A percentile compares a stretch with the other conserved stretches of the same genome.
Evolutionary conservation across 2,797 vertebrate genomes (phyloP).

Genomic region (Macropodus opercularis): DNA sequence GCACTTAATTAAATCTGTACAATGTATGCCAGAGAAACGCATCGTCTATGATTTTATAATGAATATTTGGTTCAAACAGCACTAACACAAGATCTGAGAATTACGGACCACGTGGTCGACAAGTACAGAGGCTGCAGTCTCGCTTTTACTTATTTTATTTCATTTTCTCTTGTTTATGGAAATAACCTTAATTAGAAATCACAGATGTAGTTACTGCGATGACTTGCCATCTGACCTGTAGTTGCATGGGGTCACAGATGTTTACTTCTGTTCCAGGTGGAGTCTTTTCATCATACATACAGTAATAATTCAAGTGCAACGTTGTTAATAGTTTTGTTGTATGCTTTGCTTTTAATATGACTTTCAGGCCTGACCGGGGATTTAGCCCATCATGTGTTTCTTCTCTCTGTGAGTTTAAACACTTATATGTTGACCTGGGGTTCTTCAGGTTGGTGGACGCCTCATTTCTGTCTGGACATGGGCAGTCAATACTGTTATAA

Average conservation of each 20-base stretch:
- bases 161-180: too few species aligned
- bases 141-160: too few species aligned
- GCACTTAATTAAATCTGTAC: neutral
- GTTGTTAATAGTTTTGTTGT: neutral
- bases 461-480: slow-evolving; percentile 45
- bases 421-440: slow-evolving; percentile 6
- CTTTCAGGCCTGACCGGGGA: neutral
- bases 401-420: slow-evolving; percentile 15
- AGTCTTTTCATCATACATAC: too few species aligned
- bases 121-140: too few species aligned
- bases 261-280: too few species aligned
- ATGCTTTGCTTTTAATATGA: neutral
- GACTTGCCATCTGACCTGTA: too few species aligned
- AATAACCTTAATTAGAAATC: too few species aligned
- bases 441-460: slow-evolving; percentile 18
- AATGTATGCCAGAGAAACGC: neutral
- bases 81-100: too few species aligned
- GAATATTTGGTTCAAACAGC: too few species aligned
- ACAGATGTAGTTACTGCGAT: too few species aligned
- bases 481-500: slow-evolving; percentile 60
- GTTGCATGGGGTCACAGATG: too few species aligned
- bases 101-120: too few species aligned
- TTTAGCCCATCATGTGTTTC: neutral
- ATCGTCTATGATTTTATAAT: neutral
- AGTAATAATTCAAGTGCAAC: neutral